Base-by-base conservation (phyloP, 2,888 invertebrate genomes). In the Pasiphila rectangulata region DNA sequence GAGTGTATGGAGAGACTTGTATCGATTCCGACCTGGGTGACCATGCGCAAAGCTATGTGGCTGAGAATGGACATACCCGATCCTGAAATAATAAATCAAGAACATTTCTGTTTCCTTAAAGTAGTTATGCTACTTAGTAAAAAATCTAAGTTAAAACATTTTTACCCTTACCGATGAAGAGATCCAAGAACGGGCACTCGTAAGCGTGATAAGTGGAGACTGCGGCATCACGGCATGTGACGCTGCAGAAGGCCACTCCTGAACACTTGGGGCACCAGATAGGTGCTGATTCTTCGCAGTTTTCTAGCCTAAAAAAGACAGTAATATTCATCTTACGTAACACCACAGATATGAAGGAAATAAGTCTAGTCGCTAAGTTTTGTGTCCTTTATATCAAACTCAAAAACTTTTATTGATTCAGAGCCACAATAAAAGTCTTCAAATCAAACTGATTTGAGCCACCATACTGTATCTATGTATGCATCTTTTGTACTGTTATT, bases 61-160 rank as follows among this genome's bases (percentile, higher is more conserved):
- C 94, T 94, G 2, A 96, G 83, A 36, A 95, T 90, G 41, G 95
- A 95, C 94, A 96, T 95, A 0, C 96, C 94, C 0, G 94, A 94
- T 3, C 92, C 92, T 92, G 55, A 25, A 72, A 71, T 3, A 23
- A 29, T 38, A 6, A 16, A 16, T 0, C 4, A 13, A 34, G 13
- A 45, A 25, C 2, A 37, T n/a, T n/a, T n/a, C n/a, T n/a, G n/a
- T n/a, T n/a, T n/a, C n/a, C n/a, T n/a, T n/a, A n/a, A n/a, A n/a
- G n/a, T n/a, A n/a, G n/a, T n/a, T n/a, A n/a, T n/a, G n/a, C n/a
- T n/a, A n/a, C n/a, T n/a, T n/a, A n/a, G n/a, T n/a, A n/a, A n/a
- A n/a, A n/a, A n/a, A n/a, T n/a, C n/a, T n/a, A n/a, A n/a, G n/a
- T n/a, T n/a, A n/a, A n/a, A n/a, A n/a, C n/a, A n/a, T n/a, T n/a